A percentile compares a stretch with the other conserved stretches of the same genome.
phyloP scores from a whole-genome alignment of 2,113 vertebrate species.

The Prochilodus magdalenae region DNA sequence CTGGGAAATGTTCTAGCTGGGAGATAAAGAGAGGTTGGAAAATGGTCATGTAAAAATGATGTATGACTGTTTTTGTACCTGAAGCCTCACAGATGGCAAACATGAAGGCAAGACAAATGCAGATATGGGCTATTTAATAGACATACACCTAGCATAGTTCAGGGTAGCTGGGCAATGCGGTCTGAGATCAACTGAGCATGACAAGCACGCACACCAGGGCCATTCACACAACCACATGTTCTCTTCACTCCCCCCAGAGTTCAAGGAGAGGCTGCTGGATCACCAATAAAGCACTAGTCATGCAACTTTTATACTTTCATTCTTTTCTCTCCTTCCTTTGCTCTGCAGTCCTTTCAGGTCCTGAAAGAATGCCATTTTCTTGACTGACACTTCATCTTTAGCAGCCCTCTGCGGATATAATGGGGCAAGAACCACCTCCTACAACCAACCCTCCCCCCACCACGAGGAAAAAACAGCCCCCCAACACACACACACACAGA shows the following conservation, averaged over 20 bases:
- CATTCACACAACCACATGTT: neutral
- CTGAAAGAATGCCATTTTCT: slow-evolving; percentile 42
- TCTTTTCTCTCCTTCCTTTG: slow-evolving; percentile 3
- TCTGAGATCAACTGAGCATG: no score
- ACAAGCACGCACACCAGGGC: neutral
- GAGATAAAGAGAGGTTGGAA: no score
- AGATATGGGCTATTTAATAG: no score
- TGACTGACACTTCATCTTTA: slow-evolving; percentile 49
- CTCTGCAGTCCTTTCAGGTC: slow-evolving; percentile 17
- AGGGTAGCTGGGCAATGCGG: neutral
- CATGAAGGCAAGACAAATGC: no score
- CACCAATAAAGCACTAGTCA: slow-evolving; percentile 21
- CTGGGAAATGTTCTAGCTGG: no score
- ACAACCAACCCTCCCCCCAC: slow-evolving; percentile 32
- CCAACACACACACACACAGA: slow-evolving; percentile 5
- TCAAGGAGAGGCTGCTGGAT: slow-evolving; percentile 15
- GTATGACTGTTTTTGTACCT: no score
- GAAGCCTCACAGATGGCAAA: no score
- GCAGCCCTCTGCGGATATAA: slow-evolving; percentile 27
- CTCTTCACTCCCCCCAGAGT: neutral
- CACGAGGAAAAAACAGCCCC: slow-evolving; percentile 20
- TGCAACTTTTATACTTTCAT: slow-evolving; percentile 17
- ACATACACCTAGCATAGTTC: neutral
- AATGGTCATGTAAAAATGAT: no score
- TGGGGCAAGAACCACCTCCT: slow-evolving; percentile 29